Evolutionary conservation across 2,888 invertebrate species (phyloP).

Genomic region (Keiferia lycopersicella): DNA sequence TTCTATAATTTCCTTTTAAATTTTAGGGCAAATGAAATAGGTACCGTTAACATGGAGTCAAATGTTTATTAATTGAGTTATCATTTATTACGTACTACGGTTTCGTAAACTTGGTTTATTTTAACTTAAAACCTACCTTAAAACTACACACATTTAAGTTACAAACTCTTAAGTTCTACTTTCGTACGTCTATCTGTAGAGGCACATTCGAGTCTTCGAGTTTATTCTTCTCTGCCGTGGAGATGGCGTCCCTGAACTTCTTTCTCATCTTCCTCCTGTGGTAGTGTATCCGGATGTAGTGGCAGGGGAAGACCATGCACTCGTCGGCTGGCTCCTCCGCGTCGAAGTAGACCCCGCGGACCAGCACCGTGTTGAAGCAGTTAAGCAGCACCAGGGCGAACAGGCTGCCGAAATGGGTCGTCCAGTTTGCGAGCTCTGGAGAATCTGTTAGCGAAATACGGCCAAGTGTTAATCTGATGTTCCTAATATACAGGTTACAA

Average conservation of each 20-base stretch:
- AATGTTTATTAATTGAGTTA: background rate
- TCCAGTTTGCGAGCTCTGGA: slow-evolving; percentile 88
- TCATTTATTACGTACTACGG: background rate
- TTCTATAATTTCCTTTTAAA: no score
- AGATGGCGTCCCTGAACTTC: slow-evolving; percentile 21
- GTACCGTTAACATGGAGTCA: no score
- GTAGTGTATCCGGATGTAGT: slow-evolving; percentile 83
- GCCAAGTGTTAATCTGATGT: background rate
- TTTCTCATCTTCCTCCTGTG: slow-evolving; percentile 25
- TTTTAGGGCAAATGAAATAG: background rate
- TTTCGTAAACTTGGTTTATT: background rate
- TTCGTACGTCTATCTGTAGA: slow-evolving; percentile 20
- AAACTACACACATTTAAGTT: background rate
- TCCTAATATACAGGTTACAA: no score
- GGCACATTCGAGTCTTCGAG: slow-evolving; percentile 20
- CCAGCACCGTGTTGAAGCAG: slow-evolving; percentile 92
- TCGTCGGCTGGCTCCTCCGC: slow-evolving; percentile 91
- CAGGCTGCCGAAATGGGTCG: slow-evolving; percentile 88
- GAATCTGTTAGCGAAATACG: slow-evolving; percentile 77
- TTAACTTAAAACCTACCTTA: background rate
- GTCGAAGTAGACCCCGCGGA: slow-evolving; percentile 93
- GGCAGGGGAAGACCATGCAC: slow-evolving; percentile 91
- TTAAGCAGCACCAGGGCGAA: slow-evolving; percentile 88
- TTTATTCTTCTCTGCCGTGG: slow-evolving; percentile 8
- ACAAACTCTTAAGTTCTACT: slow-evolving; percentile 8